Evolutionary conservation across 1,140 invertebrate genomes (phyloP), one percentile per base, ranked within the genome.

Genomic region (Drosophila parabipectinata): DNA sequence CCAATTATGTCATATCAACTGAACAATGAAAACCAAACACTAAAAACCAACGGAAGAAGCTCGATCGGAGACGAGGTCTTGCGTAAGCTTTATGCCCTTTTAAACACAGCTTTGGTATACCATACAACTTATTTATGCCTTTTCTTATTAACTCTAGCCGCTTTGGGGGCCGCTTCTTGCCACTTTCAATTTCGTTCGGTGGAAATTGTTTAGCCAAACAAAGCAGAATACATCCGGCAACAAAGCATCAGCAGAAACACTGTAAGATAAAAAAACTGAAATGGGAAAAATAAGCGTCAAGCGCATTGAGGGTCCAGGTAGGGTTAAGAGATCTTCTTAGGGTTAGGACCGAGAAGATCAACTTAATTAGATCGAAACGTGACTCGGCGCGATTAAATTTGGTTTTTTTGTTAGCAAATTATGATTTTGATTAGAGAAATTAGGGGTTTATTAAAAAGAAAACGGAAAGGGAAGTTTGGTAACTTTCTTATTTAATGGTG

Each of bases 1-100:
- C 67, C 60, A 82, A 57, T 80, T 80, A 80, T 80, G 78, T 81
- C 79, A 80, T 67, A 61, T 72, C 28, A 26, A 53, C 41, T 9
- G 15, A 47, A 71, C 67, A 69, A 69, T 71, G 66, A 18, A 61
- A 61, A 44, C 44, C 30, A 63, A 57, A 64, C 14, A 6, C 4
- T n/a, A 45, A 12, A 44, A 44, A 41, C 48, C 32, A n/a, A 69
- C 66, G 63, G 64, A 68, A 69, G 64, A 69, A 50, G 66, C 66
- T 57, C 66, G 5, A 69, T 68, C 64, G 30, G 41, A 32, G 51
- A 28, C 26, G 14, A 5, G 14, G 18, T 62, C 48, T 56, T 58
- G 62, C 39, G 44, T 63, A 77, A 77, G 37, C 44, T 63, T 52
- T 63, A 58, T 62, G 74, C 74, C 74, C 74, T 77, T 77, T 77